Evolutionary conservation across 2,113 vertebrate genomes (phyloP), one percentile per base, ranked within the genome.

Genomic region (Agelaius phoeniceus): DNA sequence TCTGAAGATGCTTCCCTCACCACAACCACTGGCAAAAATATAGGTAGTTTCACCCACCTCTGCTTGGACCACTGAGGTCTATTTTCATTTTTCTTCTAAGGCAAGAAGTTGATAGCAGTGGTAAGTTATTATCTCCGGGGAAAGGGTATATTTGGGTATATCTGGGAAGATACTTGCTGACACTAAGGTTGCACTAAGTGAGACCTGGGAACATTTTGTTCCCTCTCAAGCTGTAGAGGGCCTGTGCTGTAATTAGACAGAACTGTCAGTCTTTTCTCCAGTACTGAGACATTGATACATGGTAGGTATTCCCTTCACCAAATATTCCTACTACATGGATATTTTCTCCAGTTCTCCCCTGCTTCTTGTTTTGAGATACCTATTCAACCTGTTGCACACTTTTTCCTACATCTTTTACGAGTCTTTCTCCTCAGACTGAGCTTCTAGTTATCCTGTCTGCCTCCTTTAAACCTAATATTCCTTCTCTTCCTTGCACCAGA

Each of bases 231-330:
- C 21, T 81, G 46, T 66, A 54, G 69, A 69, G 19, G 11, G n/a
- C 10, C 17, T 87, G n/a, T 87, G 30, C 49, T 77, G 30, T 44
- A 77, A 27, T 39, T 2, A 1, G 11, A 19, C 15, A 55, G 19
- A 91, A 28, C 9, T 68, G 21, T 69, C 24, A 69, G 19, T 78
- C 87, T 87, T 77, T 23, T 26, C 67, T 88, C 48, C n/a, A 37
- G 31, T 54, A 31, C 41, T 44, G 44, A 85, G 63, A 72, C 18
- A 72, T 20, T 0, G 0, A 52, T 13, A 39, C 13, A 24, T 0
- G 3, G 13, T 15, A n/a, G 55, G 8, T 59, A 22, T 55, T 75
- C 28, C 35, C 43, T 67, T 89, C 44, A 55, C 59, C 35, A 59
- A 19, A 54, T 67, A 43, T 43, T 52, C 17, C 37, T 31, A 21